Evolutionary conservation across 2,113 vertebrate genomes (phyloP), one percentile per base, ranked within the genome.

Genomic region (Heloderma charlesbogerti): DNA sequence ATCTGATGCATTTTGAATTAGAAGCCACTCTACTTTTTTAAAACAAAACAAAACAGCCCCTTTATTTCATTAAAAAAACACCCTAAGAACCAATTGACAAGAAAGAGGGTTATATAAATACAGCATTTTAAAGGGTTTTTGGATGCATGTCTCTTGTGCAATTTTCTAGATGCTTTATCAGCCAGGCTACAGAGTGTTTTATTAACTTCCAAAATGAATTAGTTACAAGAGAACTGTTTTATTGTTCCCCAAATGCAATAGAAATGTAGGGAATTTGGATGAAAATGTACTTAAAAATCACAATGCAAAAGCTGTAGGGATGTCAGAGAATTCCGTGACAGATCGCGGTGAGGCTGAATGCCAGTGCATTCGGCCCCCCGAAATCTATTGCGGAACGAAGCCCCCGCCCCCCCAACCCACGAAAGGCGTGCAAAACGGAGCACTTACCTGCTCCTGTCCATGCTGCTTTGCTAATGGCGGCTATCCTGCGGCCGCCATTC

Each of bases 151-250:
- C 48, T 88, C 79, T 63, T 85, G 79, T 71, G 60, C 66, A 91
- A 37, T 79, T 95, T 94, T 87, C 93, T 60, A 93, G 87, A 71
- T 37, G 51, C n/a, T 86, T 92, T 88, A 84, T 92, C 79, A 94
- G 20, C 37, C 43, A 27, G 0, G 57, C 40, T 79, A 69, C 18
- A 6, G 1, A 54, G 37, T 79, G 20, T 86, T 94, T 91, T 93
- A 92, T 94, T 95, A 93, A 93, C 16, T 87, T 60, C 8, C 82
- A 25, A 12, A 87, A 92, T n/a, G 92, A 95, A 95, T 80, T 86
- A 91, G 89, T 94, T 88, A 92, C 0, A 8, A 86, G 37, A 77
- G 60, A 69, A 0, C 60, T 89, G 69, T 93, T 31, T 57, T 92
- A 40, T 80, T 93, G 25, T 89, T 84, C 37, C 15, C 16, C 91